These are phyloP conservation scores for Spondyliosoma cantharus DNA, from an alignment of 2,797 vertebrate genomes.

Conservation along the genomic window DNA sequence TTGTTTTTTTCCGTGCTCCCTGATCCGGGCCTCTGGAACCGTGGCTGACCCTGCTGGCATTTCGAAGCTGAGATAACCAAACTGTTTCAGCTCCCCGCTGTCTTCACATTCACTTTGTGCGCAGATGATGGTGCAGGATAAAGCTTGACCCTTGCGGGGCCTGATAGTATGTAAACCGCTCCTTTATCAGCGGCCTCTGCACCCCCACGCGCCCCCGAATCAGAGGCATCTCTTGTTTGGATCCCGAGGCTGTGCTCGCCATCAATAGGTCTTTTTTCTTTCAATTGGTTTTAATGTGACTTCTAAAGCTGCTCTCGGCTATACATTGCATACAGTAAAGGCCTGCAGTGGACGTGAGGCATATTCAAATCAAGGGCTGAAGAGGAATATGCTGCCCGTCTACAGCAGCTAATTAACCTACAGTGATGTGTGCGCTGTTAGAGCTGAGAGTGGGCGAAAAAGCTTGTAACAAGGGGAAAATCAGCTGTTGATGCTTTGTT, in stretches of 20 bases:
- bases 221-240: constrained; percentile 66
- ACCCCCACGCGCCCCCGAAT: constrained; percentile 50
- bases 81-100: constrained; percentile 46
- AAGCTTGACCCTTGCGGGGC: constrained; percentile 64
- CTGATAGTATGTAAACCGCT: constrained; percentile 60
- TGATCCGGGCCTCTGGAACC: constrained; percentile 39
- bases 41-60: constrained; percentile 61
- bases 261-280: constrained; percentile 58
- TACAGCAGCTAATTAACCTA: constrained; percentile 35
- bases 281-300: constrained; percentile 47
- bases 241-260: constrained; percentile 43
- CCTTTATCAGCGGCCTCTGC: constrained; percentile 61
- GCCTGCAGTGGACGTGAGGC: constrained; percentile 12
- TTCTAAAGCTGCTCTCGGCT: constrained; percentile 41
- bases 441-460: constrained; percentile 10
- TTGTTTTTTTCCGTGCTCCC: no score
- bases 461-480: neutral
- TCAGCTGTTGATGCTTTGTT: constrained; percentile 14
- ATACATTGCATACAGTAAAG: constrained; percentile 1
- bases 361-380: constrained; percentile 24
- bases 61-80: constrained; percentile 69
- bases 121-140: constrained; percentile 61
- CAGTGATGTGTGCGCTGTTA: neutral
- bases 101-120: constrained; percentile 43
- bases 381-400: constrained; percentile 22